Percentiles rank a stretch among this genome's conserved stretches.
These are phyloP conservation scores for Ferdinandea cuprea DNA, from an alignment of 2,888 invertebrate genomes.

Conservation along the genomic window DNA sequence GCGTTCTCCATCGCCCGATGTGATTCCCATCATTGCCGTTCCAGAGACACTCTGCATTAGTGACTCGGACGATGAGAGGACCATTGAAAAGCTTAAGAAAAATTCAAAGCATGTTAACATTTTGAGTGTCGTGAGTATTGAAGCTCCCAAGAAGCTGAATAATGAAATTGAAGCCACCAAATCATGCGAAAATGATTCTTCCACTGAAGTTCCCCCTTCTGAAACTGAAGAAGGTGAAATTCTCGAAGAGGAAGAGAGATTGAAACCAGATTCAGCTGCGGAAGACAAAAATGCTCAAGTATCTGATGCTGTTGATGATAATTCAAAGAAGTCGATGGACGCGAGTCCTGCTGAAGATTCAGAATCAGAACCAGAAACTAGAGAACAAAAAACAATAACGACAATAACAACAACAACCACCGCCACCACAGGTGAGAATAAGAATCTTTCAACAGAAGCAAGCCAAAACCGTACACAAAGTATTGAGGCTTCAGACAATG, in stretches of 20 bases:
- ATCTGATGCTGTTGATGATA: slow-evolving; percentile 52
- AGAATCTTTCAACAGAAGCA: slow-evolving; percentile 75
- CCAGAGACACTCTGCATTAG: slow-evolving; percentile 85
- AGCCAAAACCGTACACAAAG: slow-evolving; percentile 75
- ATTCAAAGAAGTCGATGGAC: slow-evolving; percentile 5
- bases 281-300: slow-evolving; percentile 26
- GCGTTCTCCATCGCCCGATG: slow-evolving; percentile 82
- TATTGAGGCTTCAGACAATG: slow-evolving; percentile 41
- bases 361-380: slow-evolving; percentile 81
- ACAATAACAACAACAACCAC: too few species aligned
- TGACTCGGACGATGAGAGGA: slow-evolving; percentile 83
- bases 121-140: slow-evolving; percentile 53
- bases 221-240: slow-evolving; percentile 74
- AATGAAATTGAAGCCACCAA: slow-evolving; percentile 10
- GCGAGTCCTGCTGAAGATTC: neutral
- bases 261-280: neutral
- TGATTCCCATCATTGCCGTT: slow-evolving; percentile 81
- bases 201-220: neutral
- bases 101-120: slow-evolving; percentile 27
- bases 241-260: slow-evolving; percentile 48
- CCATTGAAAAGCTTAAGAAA: neutral
- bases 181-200: slow-evolving; percentile 27
- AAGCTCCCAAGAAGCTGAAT: neutral
- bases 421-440: neutral
- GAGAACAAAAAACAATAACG: too few species aligned